A percentile compares a stretch with the other conserved stretches of the same genome.
phyloP scores from a whole-genome alignment of 2,888 invertebrate genomes.

The Heliconius ethilla region DNA sequence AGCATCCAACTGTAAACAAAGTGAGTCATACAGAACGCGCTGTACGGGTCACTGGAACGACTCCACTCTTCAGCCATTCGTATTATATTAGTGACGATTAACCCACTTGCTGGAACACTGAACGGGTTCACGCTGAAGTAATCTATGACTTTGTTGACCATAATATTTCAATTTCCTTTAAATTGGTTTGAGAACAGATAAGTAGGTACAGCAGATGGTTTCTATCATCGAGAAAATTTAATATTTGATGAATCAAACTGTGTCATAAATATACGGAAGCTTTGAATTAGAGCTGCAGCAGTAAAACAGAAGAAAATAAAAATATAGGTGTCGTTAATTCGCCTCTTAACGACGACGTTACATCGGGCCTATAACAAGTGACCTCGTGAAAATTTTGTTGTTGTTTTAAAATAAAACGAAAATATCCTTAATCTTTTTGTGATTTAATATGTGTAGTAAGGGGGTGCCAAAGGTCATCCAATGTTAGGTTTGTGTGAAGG shows the following conservation, averaged over 20 bases:
- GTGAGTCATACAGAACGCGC: conserved; percentile 52
- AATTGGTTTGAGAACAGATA: conserved; percentile 32
- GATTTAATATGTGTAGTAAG: conserved; percentile 62
- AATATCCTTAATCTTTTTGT: conserved; percentile 58
- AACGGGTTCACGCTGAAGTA: conserved; percentile 53
- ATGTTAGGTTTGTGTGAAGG: conserved; percentile 63
- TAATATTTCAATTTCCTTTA: conserved; percentile 45
- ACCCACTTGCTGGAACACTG: conserved; percentile 66
- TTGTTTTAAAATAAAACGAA: conserved; percentile 54
- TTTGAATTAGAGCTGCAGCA: conserved; percentile 19
- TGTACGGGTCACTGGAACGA: conserved; percentile 63
- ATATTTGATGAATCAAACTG: conserved; percentile 15
- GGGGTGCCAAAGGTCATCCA: conserved; percentile 59
- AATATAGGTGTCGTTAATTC: conserved; percentile 36
- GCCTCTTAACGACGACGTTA: conserved; percentile 32
- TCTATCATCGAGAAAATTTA: conserved; percentile 20
- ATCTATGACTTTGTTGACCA: conserved; percentile 55
- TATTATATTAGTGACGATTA: conserved; percentile 68
- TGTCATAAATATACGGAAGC: conserved; percentile 36
- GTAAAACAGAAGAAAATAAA: conserved; percentile 39
- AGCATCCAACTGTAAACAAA: conserved; percentile 40
- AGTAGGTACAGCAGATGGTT: conserved; percentile 15
- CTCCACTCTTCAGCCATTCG: conserved; percentile 55
- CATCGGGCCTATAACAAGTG: conserved; percentile 37
- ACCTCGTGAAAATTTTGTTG: conserved; percentile 49